A percentile compares a stretch with the other conserved stretches of the same genome.
phyloP scores from a whole-genome alignment of 2,797 vertebrate genomes.

The Sphenopsis melanotis region DNA sequence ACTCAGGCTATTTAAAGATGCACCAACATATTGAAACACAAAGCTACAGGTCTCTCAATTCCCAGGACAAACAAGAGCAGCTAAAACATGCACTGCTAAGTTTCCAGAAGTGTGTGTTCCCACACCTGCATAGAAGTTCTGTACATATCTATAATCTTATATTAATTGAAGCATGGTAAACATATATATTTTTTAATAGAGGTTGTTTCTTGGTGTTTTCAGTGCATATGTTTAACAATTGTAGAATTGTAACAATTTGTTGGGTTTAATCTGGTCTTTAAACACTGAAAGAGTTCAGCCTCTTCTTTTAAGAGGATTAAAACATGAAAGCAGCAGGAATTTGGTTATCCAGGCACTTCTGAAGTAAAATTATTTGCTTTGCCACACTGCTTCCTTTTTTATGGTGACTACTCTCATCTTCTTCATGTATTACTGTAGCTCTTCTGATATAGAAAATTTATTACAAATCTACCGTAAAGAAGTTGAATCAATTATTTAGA shows the following conservation, averaged over 20 bases:
- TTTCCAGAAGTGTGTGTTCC: neutral
- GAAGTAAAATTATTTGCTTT: neutral
- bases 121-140: neutral
- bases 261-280: neutral
- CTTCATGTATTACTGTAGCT: neutral
- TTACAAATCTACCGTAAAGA: neutral
- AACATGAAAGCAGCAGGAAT: neutral
- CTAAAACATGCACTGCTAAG: neutral
- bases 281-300: neutral
- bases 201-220: neutral
- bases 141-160: neutral
- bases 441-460: neutral
- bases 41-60: neutral
- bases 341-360: neutral
- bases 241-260: neutral
- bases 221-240: neutral
- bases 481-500: neutral
- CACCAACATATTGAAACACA: neutral
- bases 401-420: neutral
- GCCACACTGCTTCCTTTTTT: neutral
- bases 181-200: neutral
- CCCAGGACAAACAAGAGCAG: neutral
- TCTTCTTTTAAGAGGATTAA: constrained; percentile 28
- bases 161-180: neutral
- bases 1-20: neutral